These are phyloP conservation scores for Pseudoips prasinana DNA, from an alignment of 2,888 invertebrate species.

Conservation along the genomic window DNA sequence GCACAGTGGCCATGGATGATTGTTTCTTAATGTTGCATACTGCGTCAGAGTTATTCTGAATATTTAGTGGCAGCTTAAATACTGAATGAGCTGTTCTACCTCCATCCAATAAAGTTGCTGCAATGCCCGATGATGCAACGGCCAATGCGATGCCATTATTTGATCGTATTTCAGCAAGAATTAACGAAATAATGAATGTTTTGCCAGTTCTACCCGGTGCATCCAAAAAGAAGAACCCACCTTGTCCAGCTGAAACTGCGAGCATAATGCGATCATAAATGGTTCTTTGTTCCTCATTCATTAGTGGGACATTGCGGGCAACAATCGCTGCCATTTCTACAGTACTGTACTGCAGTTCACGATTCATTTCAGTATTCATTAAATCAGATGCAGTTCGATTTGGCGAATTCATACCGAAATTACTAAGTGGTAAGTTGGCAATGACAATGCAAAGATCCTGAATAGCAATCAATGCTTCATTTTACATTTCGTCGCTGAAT, in stretches of 20 bases:
- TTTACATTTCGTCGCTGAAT: slow-evolving; percentile 29
- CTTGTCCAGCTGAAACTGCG: slow-evolving; percentile 5
- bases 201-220: slow-evolving; percentile 3
- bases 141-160: too few species aligned
- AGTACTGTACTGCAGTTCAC: slow-evolving; percentile 24
- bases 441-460: slow-evolving; percentile 35
- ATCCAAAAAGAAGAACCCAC: slow-evolving; percentile 6
- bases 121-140: too few species aligned
- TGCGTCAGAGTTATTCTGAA: slow-evolving; percentile 17
- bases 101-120: too few species aligned
- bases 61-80: too few species aligned
- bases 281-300: slow-evolving; percentile 15
- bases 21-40: slow-evolving; percentile 21
- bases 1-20: slow-evolving; percentile 14
- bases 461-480: slow-evolving; percentile 36
- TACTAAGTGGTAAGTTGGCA: slow-evolving; percentile 23
- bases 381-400: slow-evolving; percentile 19
- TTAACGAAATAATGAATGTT: too few species aligned
- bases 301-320: slow-evolving; percentile 15
- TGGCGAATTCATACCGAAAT: slow-evolving; percentile 33
- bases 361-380: slow-evolving; percentile 21
- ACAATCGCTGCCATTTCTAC: slow-evolving; percentile 13
- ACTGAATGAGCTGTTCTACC: too few species aligned
- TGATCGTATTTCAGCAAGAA: too few species aligned
- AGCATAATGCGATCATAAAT: slow-evolving; percentile 12